Conservation (phyloP, 1,140 invertebrate genomes). For the Papilio aristodemus region DNA sequence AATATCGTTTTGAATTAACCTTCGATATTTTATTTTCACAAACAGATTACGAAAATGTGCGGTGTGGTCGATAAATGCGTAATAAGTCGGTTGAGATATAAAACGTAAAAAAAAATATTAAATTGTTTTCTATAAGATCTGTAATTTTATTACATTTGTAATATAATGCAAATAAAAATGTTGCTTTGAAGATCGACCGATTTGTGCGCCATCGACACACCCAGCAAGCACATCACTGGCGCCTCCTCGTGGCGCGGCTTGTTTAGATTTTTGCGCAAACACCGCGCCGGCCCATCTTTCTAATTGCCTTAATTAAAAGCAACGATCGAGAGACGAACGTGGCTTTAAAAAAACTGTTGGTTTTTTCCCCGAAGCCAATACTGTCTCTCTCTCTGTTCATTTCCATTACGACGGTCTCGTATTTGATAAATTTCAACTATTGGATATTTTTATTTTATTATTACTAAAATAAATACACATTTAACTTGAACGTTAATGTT, state of each 20-base stretch:
- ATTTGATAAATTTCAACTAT: neutral
- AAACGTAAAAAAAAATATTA: too few relatives aligned
- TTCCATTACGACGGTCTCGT: constrained; percentile 14
- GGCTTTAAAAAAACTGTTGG: constrained; percentile 26
- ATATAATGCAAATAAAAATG: too few relatives aligned
- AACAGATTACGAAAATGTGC: neutral
- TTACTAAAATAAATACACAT: too few relatives aligned
- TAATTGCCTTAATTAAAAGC: constrained; percentile 77
- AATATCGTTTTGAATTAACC: too few relatives aligned
- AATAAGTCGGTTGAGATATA: too few relatives aligned
- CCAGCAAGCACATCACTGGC: constrained; percentile 41
- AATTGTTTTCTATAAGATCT: too few relatives aligned
- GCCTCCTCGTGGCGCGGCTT: constrained; percentile 52
- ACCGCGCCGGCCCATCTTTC: constrained; percentile 63
- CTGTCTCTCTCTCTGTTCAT: constrained; percentile 10
- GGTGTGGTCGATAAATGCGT: too few relatives aligned
- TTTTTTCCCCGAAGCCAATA: constrained; percentile 31
- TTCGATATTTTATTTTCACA: too few relatives aligned
- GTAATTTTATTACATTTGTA: too few relatives aligned
- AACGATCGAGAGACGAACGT: constrained; percentile 46
- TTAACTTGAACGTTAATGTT: too few relatives aligned
- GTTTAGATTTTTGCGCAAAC: constrained; percentile 77
- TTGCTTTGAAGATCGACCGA: too few relatives aligned
- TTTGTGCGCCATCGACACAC: constrained; percentile 37
- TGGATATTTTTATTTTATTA: too few relatives aligned